Evolutionary conservation across 2,113 vertebrate species (phyloP).

Genomic region (Gnathonemus longibarbis): DNA sequence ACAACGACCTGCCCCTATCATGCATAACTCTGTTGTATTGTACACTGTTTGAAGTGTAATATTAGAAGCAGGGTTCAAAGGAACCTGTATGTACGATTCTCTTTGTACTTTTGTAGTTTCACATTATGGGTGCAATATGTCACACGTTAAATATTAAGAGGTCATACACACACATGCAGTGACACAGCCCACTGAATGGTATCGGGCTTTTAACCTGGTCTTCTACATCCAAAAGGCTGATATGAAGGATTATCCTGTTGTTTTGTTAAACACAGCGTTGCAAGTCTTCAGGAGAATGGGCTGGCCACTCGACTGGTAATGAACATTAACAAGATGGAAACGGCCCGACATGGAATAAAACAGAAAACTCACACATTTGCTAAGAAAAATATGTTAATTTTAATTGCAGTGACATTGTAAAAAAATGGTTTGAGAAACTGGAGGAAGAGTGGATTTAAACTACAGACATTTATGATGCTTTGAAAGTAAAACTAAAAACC

Average conservation of each 20-base stretch:
- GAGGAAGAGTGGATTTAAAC: neutral
- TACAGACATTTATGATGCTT: neutral
- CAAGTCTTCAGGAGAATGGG: neutral
- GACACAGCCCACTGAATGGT: neutral
- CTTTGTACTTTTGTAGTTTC: neutral
- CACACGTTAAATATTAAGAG: neutral
- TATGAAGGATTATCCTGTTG: neutral
- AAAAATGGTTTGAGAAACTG: neutral
- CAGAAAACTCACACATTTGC: neutral
- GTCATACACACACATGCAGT: neutral
- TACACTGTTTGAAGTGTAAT: neutral
- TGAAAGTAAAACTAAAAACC: neutral
- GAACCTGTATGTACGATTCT: neutral
- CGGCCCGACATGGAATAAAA: neutral
- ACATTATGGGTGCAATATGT: neutral
- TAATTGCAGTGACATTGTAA: conserved; percentile 8
- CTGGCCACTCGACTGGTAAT: neutral
- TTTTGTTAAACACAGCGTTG: neutral
- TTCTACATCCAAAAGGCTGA: neutral
- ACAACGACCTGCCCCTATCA: neutral
- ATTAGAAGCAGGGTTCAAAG: neutral
- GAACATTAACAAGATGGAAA: neutral
- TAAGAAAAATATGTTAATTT: conserved; percentile 6
- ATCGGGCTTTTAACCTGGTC: neutral
- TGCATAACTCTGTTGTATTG: neutral